These are phyloP conservation scores for Zosterops pallidus DNA, from an alignment of 2,113 vertebrate species.

Conservation along the genomic window DNA sequence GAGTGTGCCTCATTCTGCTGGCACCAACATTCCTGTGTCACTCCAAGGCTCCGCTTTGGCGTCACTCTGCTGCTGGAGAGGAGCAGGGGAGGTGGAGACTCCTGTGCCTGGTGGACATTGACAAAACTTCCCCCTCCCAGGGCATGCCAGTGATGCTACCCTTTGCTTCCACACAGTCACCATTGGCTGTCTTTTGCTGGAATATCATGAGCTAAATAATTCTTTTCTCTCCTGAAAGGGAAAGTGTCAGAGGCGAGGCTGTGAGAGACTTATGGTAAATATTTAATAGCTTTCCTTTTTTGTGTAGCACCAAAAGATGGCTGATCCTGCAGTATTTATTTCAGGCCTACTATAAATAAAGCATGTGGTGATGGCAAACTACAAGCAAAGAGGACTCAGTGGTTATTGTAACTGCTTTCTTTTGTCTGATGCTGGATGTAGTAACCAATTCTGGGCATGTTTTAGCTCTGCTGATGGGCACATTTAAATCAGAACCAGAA, in stretches of 20 bases:
- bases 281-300: slow-evolving; percentile 38
- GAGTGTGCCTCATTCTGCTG: slow-evolving; percentile 41
- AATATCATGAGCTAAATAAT: not conserved
- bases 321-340: slow-evolving; percentile 54
- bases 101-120: not conserved
- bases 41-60: not conserved
- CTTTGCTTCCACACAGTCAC: not conserved
- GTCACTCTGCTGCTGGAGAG: not conserved
- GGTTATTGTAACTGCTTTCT: slow-evolving; percentile 20
- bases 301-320: slow-evolving; percentile 6
- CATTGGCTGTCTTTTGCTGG: not conserved
- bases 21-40: slow-evolving; percentile 40
- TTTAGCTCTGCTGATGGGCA: not conserved
- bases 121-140: not conserved
- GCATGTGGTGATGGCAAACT: slow-evolving; percentile 31
- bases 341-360: slow-evolving; percentile 53
- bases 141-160: not conserved
- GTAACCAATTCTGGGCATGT: not conserved
- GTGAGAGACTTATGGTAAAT: not conserved
- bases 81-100: not conserved
- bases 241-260: not conserved
- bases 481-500: not conserved
- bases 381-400: not conserved
- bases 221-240: not conserved
- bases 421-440: slow-evolving; percentile 35